These are phyloP conservation scores for Helicoverpa armigera DNA, from an alignment of 1,140 invertebrate species.

Conservation along the genomic window DNA sequence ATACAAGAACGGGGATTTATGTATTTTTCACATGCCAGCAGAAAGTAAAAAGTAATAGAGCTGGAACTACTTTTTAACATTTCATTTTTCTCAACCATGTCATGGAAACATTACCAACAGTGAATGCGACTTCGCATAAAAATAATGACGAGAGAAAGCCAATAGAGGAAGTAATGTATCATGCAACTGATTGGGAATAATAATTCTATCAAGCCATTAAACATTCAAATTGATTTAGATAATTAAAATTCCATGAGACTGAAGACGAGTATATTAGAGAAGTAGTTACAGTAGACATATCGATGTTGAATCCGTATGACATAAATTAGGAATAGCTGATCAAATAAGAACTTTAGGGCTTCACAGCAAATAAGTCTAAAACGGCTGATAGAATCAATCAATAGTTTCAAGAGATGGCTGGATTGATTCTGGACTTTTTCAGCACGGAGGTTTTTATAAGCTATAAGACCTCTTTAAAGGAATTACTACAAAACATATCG, in stretches of 20 bases:
- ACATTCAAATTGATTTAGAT: not conserved
- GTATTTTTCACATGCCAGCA: not conserved
- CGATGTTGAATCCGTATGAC: slow-evolving; percentile 1
- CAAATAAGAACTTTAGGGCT: not conserved
- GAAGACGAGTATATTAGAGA: not conserved
- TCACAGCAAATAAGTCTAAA: not conserved
- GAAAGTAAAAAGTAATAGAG: not conserved
- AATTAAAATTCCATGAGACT: not conserved
- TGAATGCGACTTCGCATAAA: slow-evolving; percentile 18
- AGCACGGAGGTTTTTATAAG: not conserved
- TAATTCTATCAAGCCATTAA: not conserved
- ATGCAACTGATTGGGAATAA: slow-evolving; percentile 22
- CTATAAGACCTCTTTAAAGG: slow-evolving; percentile 8
- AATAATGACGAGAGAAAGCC: slow-evolving; percentile 29
- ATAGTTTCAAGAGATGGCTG: too few relatives aligned
- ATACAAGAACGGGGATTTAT: not conserved
- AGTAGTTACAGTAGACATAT: not conserved
- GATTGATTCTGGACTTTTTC: too few relatives aligned
- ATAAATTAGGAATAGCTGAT: not conserved
- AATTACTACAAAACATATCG: slow-evolving; percentile 45
- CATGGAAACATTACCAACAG: slow-evolving; percentile 11
- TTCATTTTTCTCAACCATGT: not conserved
- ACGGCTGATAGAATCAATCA: too few relatives aligned
- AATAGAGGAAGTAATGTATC: slow-evolving; percentile 28
- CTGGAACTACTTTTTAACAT: not conserved